Conservation (phyloP, 2,888 invertebrate species). For the Mamestra brassicae region DNA sequence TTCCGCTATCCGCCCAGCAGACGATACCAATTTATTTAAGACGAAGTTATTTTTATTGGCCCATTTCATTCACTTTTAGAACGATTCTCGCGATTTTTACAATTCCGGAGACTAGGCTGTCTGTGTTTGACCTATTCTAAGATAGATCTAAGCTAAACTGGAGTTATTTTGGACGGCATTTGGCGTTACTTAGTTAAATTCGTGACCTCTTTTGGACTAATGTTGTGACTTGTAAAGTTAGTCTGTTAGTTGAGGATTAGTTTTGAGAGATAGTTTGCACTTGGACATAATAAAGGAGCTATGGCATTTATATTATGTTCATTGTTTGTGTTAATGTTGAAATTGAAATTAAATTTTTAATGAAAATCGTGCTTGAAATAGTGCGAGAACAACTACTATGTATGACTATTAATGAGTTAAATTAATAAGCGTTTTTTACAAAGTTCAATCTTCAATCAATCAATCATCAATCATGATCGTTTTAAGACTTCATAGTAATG, state of each 20-base stretch:
- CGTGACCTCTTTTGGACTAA: constrained; percentile 24
- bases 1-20: constrained; percentile 68
- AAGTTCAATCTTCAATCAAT: too few species aligned
- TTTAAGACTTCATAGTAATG: too few species aligned
- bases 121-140: constrained; percentile 59
- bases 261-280: not conserved
- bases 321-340: too few species aligned
- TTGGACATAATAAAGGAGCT: not conserved
- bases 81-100: constrained; percentile 67
- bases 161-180: constrained; percentile 48
- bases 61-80: constrained; percentile 76
- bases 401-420: too few species aligned
- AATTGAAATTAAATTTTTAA: too few species aligned
- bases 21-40: constrained; percentile 74
- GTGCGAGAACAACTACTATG: too few species aligned
- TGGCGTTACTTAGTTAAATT: constrained; percentile 30
- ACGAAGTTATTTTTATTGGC: constrained; percentile 76
- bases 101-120: constrained; percentile 22
- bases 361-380: too few species aligned
- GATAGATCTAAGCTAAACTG: constrained; percentile 41
- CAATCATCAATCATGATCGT: too few species aligned
- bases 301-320: too few species aligned
- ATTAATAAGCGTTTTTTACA: too few species aligned
- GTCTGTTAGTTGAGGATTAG: constrained; percentile 4
- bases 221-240: constrained; percentile 9